A percentile compares a stretch with the other conserved stretches of the same genome.
Evolutionary conservation across 2,888 invertebrate genomes (phyloP).

Genomic region (Oasisia sp.): DNA sequence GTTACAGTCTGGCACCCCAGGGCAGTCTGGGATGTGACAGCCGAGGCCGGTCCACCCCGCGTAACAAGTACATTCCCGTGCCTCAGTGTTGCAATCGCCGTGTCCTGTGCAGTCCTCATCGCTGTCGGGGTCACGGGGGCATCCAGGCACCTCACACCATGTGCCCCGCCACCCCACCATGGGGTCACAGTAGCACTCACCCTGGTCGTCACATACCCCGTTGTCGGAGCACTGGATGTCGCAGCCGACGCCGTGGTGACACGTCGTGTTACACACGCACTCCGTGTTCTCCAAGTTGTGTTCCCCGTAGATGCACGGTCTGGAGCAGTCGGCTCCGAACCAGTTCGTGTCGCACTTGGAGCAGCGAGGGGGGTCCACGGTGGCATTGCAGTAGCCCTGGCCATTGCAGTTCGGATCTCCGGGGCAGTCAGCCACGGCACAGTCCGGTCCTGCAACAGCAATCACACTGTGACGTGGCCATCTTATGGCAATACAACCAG

Average conservation of each 20-base stretch:
- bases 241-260: conserved; percentile 51
- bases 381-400: conserved; percentile 45
- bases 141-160: conserved; percentile 50
- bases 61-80: conserved; percentile 47
- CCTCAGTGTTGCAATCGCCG: conserved; percentile 51
- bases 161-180: conserved; percentile 49
- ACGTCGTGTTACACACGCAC: conserved; percentile 49
- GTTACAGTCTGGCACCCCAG: conserved; percentile 48
- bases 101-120: conserved; percentile 48
- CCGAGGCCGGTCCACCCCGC: conserved; percentile 49
- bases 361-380: conserved; percentile 47
- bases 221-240: conserved; percentile 51
- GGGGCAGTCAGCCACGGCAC: conserved; percentile 48
- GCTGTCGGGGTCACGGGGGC: conserved; percentile 47
- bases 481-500: no score
- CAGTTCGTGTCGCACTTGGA: conserved; percentile 46
- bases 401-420: conserved; percentile 50
- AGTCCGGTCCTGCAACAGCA: conserved; percentile 45
- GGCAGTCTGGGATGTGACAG: conserved; percentile 49
- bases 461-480: not conserved
- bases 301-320: conserved; percentile 46
- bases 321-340: conserved; percentile 50
- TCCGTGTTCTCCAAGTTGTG: conserved; percentile 38
- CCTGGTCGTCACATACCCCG: conserved; percentile 45
- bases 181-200: conserved; percentile 48